Conservation (phyloP, 1,140 invertebrate species). For the Drosophila yakuba region DNA sequence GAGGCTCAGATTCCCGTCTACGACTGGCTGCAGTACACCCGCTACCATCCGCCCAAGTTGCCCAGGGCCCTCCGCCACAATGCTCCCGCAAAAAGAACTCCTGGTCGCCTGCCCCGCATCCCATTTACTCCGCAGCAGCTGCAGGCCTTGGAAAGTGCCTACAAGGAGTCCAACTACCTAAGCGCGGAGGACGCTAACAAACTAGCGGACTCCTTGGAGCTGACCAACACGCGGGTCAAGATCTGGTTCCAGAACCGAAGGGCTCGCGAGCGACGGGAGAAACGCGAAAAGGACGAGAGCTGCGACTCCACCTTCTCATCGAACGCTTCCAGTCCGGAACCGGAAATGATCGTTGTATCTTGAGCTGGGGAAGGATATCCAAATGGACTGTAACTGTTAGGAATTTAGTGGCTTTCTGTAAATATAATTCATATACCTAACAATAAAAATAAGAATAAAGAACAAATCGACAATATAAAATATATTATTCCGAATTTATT, state of each 20-base stretch:
- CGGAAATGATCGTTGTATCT: conserved; percentile 64
- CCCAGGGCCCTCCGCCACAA: conserved; percentile 85
- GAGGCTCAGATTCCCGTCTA: conserved; percentile 72
- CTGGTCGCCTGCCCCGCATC: conserved; percentile 86
- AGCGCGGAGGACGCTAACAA: conserved; percentile 86
- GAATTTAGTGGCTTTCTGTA: conserved; percentile 28
- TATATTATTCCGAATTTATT: neutral
- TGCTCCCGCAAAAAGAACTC: conserved; percentile 85
- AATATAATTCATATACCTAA: conserved; percentile 6
- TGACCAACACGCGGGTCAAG: conserved; percentile 88
- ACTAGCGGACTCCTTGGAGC: conserved; percentile 84
- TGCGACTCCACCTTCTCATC: conserved; percentile 80
- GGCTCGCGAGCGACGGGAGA: conserved; percentile 89
- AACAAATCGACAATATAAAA: conserved; percentile 1
- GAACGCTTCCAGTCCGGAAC: conserved; percentile 81
- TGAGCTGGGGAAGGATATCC: conserved; percentile 1
- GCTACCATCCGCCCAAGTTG: conserved; percentile 90
- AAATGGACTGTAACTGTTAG: conserved; percentile 40
- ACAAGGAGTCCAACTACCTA: conserved; percentile 85
- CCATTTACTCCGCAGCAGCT: conserved; percentile 85
- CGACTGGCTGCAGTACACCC: conserved; percentile 90
- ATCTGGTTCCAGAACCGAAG: conserved; percentile 94
- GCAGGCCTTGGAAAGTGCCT: conserved; percentile 85
- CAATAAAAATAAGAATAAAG: neutral
- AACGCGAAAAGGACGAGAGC: conserved; percentile 80